phyloP scores from a whole-genome alignment of 2,797 vertebrate species.

The Dendrocincla tyrannina region DNA sequence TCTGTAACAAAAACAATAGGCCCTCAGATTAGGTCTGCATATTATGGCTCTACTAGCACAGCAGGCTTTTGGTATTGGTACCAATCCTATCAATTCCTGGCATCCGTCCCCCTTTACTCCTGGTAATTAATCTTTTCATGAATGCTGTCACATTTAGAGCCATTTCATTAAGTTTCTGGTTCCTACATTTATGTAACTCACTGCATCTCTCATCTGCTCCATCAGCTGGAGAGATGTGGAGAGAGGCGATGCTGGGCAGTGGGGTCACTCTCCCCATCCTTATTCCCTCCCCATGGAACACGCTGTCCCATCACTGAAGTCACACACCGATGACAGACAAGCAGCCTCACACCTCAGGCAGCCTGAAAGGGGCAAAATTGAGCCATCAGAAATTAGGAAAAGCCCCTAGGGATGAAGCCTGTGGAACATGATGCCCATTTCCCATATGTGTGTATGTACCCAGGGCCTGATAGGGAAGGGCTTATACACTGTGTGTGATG shows the following conservation, averaged over 20 bases:
- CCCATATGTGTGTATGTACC: fast-evolving
- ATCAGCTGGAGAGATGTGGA: not conserved
- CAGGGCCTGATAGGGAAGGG: not conserved
- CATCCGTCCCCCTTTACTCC: constrained; percentile 79
- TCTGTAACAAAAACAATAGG: constrained; percentile 78
- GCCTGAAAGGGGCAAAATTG: constrained; percentile 4
- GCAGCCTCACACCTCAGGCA: not conserved
- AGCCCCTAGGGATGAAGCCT: not conserved
- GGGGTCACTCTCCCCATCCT: not conserved
- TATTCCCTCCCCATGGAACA: not conserved
- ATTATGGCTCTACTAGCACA: constrained; percentile 78
- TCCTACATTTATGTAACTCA: constrained; percentile 37
- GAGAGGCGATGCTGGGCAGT: fast-evolving
- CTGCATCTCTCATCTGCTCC: constrained; percentile 47
- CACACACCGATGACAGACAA: not conserved
- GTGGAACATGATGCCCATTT: fast-evolving
- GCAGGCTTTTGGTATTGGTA: constrained; percentile 78
- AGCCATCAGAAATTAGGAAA: constrained; percentile 11
- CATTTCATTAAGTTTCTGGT: constrained; percentile 78
- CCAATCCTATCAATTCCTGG: constrained; percentile 83
- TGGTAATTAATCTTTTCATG: constrained; percentile 85
- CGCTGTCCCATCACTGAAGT: not conserved
- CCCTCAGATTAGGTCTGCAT: constrained; percentile 77
- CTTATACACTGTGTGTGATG: fast-evolving
- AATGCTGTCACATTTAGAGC: constrained; percentile 79